Conservation (phyloP, 2,888 invertebrate genomes). For the Synergus japonicus region DNA sequence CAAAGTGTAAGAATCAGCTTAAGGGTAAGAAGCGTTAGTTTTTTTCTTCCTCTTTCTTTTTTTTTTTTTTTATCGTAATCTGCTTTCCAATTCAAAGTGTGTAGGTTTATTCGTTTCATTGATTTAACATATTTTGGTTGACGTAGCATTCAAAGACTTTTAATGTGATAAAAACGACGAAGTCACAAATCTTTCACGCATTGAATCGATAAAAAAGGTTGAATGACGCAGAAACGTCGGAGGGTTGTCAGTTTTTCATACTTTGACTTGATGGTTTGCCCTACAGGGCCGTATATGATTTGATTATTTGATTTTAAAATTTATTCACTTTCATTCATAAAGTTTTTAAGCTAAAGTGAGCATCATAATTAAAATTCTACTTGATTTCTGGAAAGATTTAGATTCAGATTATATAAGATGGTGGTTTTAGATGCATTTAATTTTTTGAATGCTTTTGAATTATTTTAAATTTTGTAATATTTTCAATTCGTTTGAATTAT, state of each 20-base stretch:
- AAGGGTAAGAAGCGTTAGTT: background rate
- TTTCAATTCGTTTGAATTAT: too few relatives aligned
- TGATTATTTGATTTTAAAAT: background rate
- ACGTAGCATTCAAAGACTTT: slow-evolving; percentile 8
- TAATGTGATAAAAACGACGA: slow-evolving; percentile 19
- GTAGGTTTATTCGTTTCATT: background rate
- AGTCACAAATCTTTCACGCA: background rate
- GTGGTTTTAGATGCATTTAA: too few relatives aligned
- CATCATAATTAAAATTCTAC: background rate
- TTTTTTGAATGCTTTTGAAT: too few relatives aligned
- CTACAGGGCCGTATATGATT: background rate
- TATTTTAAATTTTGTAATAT: too few relatives aligned
- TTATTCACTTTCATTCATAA: background rate
- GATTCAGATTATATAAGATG: too few relatives aligned
- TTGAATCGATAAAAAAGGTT: slow-evolving; percentile 17
- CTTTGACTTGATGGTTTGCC: background rate
- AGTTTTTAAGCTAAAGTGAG: background rate
- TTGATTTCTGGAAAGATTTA: too few relatives aligned
- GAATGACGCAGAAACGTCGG: slow-evolving; percentile 5
- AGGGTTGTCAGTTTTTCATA: slow-evolving; percentile 8
- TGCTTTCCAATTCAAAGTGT: background rate
- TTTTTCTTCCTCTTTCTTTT: background rate
- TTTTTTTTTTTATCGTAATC: background rate
- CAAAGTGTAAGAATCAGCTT: background rate
- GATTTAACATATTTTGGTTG: background rate